These are phyloP conservation scores for Lagria hirta DNA, from an alignment of 2,888 invertebrate genomes.

Conservation along the genomic window DNA sequence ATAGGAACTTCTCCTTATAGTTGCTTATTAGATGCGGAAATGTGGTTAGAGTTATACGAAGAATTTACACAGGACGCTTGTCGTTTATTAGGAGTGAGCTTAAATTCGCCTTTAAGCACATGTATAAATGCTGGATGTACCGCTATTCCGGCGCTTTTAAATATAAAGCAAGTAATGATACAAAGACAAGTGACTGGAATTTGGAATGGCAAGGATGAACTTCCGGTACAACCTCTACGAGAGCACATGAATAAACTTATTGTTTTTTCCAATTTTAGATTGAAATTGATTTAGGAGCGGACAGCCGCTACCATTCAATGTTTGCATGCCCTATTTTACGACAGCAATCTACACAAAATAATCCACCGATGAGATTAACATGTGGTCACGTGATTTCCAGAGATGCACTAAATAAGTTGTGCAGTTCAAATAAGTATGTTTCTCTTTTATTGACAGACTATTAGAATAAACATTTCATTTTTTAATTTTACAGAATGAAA, in stretches of 20 bases:
- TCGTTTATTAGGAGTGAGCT: conserved; percentile 82
- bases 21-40: conserved; percentile 70
- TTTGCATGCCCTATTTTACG: conserved; percentile 98
- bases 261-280: conserved; percentile 67
- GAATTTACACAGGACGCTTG: conserved; percentile 92
- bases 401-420: conserved; percentile 94
- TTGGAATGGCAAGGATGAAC: conserved; percentile 93
- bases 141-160: conserved; percentile 91
- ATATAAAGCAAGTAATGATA: conserved; percentile 90
- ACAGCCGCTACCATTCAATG: conserved; percentile 93
- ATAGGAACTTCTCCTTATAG: conserved; percentile 78
- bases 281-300: conserved; percentile 90
- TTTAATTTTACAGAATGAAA: conserved; percentile 75
- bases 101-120: conserved; percentile 87
- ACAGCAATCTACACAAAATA: conserved; percentile 92
- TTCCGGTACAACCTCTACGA: conserved; percentile 68
- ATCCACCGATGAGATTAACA: conserved; percentile 95
- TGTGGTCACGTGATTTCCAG: conserved; percentile 98
- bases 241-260: conserved; percentile 7
- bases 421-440: conserved; percentile 86
- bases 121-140: conserved; percentile 91
- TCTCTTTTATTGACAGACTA: conserved; percentile 16
- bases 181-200: conserved; percentile 88
- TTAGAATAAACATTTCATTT: conserved; percentile 43
- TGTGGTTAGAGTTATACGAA: conserved; percentile 86